Conservation (phyloP, 2,888 invertebrate genomes). For the Hypselothyrea guttata region DNA sequence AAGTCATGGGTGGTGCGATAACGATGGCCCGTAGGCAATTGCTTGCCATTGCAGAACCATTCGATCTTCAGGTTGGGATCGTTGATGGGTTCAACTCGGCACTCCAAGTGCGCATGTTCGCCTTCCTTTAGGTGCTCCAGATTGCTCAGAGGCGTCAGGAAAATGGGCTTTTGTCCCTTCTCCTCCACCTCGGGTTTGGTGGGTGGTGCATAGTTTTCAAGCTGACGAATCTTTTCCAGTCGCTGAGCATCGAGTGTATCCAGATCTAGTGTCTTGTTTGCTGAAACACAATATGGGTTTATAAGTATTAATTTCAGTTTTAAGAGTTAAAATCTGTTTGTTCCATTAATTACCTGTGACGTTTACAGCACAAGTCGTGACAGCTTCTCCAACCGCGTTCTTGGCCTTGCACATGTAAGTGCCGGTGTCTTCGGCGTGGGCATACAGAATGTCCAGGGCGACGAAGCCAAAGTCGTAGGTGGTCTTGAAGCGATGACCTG, state of each 20-base stretch:
- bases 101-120: constrained; percentile 95
- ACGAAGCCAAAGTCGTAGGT: constrained; percentile 99
- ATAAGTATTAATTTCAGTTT: too few species aligned
- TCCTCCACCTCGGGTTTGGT: constrained; percentile 89
- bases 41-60: constrained; percentile 97
- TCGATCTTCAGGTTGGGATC: constrained; percentile 95
- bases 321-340: too few species aligned
- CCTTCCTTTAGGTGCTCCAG: constrained; percentile 94
- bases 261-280: constrained; percentile 91
- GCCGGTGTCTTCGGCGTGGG: constrained; percentile 98
- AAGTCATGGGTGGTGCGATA: constrained; percentile 98
- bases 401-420: constrained; percentile 98
- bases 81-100: constrained; percentile 95
- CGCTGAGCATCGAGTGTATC: constrained; percentile 96
- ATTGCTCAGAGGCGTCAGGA: constrained; percentile 94
- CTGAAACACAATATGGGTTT: constrained; percentile 84
- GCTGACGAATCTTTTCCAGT: constrained; percentile 92
- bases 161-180: constrained; percentile 92
- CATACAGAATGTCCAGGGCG: constrained; percentile 97
- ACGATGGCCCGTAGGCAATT: constrained; percentile 93
- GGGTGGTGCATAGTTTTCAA: constrained; percentile 91
- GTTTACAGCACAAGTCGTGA: constrained; percentile 94
- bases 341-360: constrained; percentile 89
- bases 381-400: constrained; percentile 97
- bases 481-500: constrained; percentile 97